A percentile compares a stretch with the other conserved stretches of the same genome.
Conservation (phyloP, 2,888 invertebrate genomes). For the Drosophila nr. perissopoda region DNA sequence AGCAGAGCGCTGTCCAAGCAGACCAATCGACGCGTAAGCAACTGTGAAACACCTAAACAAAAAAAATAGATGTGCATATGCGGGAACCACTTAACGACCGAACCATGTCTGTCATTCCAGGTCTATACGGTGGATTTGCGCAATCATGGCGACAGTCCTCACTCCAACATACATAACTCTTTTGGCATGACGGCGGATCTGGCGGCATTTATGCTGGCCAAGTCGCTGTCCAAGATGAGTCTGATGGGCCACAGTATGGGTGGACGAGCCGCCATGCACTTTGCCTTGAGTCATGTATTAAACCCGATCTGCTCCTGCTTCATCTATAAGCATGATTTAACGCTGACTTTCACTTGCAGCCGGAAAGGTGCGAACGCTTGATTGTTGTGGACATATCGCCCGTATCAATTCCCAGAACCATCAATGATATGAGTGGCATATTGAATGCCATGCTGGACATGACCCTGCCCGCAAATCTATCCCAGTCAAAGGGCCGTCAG, state of each 20-base stretch:
- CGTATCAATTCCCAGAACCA: slow-evolving; percentile 86
- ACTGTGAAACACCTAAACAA: neutral
- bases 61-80: neutral
- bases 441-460: slow-evolving; percentile 89
- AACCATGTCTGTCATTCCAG: slow-evolving; percentile 40
- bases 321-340: neutral
- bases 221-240: slow-evolving; percentile 84
- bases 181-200: slow-evolving; percentile 91
- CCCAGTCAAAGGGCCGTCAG: slow-evolving; percentile 90
- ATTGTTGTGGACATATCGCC: slow-evolving; percentile 92
- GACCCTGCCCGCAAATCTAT: slow-evolving; percentile 87
- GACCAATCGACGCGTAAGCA: slow-evolving; percentile 87
- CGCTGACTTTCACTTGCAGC: slow-evolving; percentile 83
- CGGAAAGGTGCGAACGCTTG: slow-evolving; percentile 88
- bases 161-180: slow-evolving; percentile 90
- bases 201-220: slow-evolving; percentile 86
- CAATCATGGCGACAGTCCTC: slow-evolving; percentile 98
- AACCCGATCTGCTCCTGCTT: neutral
- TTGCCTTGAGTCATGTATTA: slow-evolving; percentile 90
- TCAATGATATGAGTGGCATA: slow-evolving; percentile 87
- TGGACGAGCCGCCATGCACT: slow-evolving; percentile 94
- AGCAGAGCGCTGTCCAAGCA: slow-evolving; percentile 88
- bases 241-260: slow-evolving; percentile 98
- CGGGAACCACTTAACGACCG: neutral
- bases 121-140: slow-evolving; percentile 91